These are phyloP conservation scores for Aphidius colemani DNA, from an alignment of 2,888 invertebrate species.

Conservation along the genomic window DNA sequence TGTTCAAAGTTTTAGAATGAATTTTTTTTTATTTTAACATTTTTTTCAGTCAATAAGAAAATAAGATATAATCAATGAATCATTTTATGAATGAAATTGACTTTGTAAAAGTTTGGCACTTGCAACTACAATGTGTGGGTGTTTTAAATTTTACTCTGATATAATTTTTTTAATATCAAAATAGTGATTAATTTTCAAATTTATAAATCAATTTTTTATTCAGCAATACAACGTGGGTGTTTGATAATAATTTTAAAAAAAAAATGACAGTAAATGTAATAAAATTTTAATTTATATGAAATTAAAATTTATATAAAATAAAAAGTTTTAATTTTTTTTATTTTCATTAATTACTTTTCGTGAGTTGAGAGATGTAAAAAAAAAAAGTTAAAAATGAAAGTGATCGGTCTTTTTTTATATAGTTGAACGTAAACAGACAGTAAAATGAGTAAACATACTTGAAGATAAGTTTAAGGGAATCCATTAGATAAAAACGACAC, in stretches of 20 bases:
- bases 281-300: not conserved
- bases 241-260: conserved; percentile 7
- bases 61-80: conserved; percentile 31
- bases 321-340: too few relatives aligned
- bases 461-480: conserved; percentile 34
- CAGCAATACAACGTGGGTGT: not conserved
- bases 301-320: too few relatives aligned
- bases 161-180: not conserved
- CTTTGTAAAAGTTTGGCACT: conserved; percentile 52
- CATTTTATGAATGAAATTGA: conserved; percentile 45
- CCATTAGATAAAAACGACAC: conserved; percentile 35
- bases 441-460: conserved; percentile 37
- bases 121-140: conserved; percentile 12
- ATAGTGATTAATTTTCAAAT: not conserved
- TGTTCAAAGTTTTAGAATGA: too few relatives aligned
- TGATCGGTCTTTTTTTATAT: conserved; percentile 9
- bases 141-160: not conserved
- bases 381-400: not conserved
- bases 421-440: conserved; percentile 21
- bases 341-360: conserved; percentile 28
- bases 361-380: not conserved
- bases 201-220: not conserved
- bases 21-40: too few relatives aligned
- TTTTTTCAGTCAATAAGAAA: not conserved
- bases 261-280: too few relatives aligned